Conservation (phyloP, 2,113 vertebrate species). For the Passer domesticus region DNA sequence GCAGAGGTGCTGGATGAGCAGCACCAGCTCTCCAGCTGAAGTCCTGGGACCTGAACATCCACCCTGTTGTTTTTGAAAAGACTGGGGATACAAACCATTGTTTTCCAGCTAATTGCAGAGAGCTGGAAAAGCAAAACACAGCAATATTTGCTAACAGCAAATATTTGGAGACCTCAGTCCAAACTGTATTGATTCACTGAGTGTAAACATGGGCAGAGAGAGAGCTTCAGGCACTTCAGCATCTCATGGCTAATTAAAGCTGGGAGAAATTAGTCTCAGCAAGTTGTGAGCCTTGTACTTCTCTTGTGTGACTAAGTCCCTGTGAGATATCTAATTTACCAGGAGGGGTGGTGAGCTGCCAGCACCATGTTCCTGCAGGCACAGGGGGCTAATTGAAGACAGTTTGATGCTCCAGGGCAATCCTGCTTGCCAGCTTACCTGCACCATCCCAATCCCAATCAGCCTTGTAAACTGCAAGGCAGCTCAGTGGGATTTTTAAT, state of each 20-base stretch:
- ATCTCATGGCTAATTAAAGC: constrained; percentile 26
- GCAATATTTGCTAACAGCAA: constrained; percentile 22
- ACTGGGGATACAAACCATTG: neutral
- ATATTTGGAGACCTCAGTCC: constrained; percentile 24
- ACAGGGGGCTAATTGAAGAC: neutral
- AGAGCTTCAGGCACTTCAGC: neutral
- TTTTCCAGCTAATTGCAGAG: constrained; percentile 3
- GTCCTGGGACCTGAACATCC: neutral
- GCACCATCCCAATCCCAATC: neutral
- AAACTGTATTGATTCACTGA: neutral
- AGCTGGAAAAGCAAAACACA: neutral
- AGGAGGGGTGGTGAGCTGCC: constrained; percentile 27
- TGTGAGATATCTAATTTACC: neutral
- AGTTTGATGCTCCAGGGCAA: neutral
- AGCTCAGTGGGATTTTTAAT: neutral
- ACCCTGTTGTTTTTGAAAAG: neutral
- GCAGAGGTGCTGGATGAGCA: neutral
- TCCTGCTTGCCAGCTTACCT: neutral
- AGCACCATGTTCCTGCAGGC: neutral
- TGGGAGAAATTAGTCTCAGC: constrained; percentile 42
- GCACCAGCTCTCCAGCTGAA: neutral
- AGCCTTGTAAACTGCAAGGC: neutral
- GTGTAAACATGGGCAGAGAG: neutral
- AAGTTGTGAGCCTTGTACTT: constrained; percentile 32
- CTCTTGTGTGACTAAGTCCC: neutral